Evolutionary conservation across 1,140 invertebrate species (phyloP).

Genomic region (Achatina immaculata): DNA sequence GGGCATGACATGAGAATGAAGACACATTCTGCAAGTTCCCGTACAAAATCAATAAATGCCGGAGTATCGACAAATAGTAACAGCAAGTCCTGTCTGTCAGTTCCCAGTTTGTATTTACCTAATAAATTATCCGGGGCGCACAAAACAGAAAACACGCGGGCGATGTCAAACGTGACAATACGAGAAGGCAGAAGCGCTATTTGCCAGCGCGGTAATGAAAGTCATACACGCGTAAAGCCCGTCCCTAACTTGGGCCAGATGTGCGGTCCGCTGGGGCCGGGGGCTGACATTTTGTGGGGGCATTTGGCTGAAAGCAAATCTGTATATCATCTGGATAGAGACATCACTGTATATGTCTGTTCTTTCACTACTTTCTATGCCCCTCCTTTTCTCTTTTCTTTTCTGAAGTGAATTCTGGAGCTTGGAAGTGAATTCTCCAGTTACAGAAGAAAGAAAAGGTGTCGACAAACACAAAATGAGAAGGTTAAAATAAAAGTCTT

Average conservation of each 20-base stretch:
- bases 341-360: neutral
- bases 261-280: neutral
- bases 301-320: neutral
- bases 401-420: neutral
- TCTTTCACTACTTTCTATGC: neutral
- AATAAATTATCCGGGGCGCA: neutral
- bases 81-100: neutral
- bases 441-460: neutral
- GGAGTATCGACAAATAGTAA: neutral
- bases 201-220: conserved; percentile 6
- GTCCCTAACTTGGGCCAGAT: neutral
- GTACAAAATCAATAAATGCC: conserved; percentile 9
- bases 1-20: neutral
- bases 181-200: conserved; percentile 15
- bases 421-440: conserved; percentile 1
- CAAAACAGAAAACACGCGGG: conserved; percentile 11
- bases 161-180: conserved; percentile 10
- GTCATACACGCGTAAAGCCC: neutral
- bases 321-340: conserved; percentile 5
- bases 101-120: conserved; percentile 8
- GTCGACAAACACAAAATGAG: neutral
- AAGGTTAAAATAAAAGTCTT: neutral
- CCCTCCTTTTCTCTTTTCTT: neutral
- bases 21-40: neutral
- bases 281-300: conserved; percentile 9